Evolutionary conservation across 1,140 invertebrate genomes (phyloP), one percentile per base, ranked within the genome.

Genomic region (Sinonovacula constricta): DNA sequence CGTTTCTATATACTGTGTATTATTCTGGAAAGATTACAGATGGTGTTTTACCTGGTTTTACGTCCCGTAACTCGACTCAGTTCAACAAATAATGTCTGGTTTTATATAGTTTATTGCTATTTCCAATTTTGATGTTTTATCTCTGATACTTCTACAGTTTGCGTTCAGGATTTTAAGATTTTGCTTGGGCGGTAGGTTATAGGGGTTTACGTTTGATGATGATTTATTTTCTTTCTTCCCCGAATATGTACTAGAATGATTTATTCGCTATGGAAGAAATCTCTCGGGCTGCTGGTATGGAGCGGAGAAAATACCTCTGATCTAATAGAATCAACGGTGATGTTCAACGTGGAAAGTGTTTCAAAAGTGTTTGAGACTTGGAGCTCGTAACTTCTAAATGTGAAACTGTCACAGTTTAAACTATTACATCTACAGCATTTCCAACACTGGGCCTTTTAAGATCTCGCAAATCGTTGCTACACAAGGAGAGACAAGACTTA

Each of bases 371-470:
- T 70, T 24, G 24, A 14, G 10, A 31, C 34, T 24, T 53, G n/a
- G 2, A 71, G 14, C 49, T 71, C 54, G 51, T 26, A 71, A 45
- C 7, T 15, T 26, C 45, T 45, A 28, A 66, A 66, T 14, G 36
- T 66, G 18, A 66, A 66, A 22, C 68, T 2, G 57, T 65, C 45
- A 53, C n/a, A n/a, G n/a, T n/a, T n/a, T n/a, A n/a, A n/a, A n/a
- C n/a, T n/a, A n/a, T n/a, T n/a, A n/a, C n/a, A 77, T 60, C 68
- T 72, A 36, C 78, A 68, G 63, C 74, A 78, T 14, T 59, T 31
- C 74, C 24, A 81, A 54, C 4, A 72, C 22, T 34, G 77, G 36
- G 33, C 57, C 76, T n/a, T 81, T 60, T n/a, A 7, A 2, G 3
- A 45, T n/a, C 51, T n/a, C 79, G 71, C 2, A 76, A 51, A 26